phyloP scores from a whole-genome alignment of 1,140 invertebrate species.

The Bombus cullumanus region DNA sequence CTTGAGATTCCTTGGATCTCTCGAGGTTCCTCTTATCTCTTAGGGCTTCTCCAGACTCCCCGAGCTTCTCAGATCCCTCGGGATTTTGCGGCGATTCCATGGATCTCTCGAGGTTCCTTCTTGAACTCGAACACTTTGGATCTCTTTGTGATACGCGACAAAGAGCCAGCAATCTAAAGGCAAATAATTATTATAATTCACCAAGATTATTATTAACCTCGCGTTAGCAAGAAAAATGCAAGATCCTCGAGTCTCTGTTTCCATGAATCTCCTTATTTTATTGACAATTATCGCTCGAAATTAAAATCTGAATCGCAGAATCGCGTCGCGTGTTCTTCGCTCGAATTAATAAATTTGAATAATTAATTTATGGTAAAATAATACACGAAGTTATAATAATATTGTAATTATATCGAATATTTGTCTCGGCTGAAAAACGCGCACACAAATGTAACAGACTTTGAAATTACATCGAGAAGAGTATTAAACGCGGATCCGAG shows the following conservation, averaged over 20 bases:
- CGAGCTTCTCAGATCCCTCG: background rate
- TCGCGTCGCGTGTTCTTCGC: no score
- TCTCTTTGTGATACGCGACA: background rate
- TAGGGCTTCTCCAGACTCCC: no score
- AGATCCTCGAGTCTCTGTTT: no score
- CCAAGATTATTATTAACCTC: background rate
- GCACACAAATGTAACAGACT: background rate
- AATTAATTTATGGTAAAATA: no score
- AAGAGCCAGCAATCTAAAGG: background rate
- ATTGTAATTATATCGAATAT: no score
- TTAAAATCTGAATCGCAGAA: no score
- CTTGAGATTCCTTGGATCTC: conserved; percentile 9
- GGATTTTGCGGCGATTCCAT: background rate
- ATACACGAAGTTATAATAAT: no score
- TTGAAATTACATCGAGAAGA: background rate
- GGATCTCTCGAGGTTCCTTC: background rate
- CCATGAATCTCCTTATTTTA: no score
- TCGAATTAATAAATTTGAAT: no score
- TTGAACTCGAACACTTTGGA: background rate
- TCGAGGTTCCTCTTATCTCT: background rate
- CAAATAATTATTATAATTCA: background rate
- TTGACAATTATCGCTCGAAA: no score
- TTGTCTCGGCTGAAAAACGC: background rate
- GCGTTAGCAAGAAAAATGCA: no score
- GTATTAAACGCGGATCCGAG: background rate